A percentile compares a stretch with the other conserved stretches of the same genome.
Conservation (phyloP, 2,797 vertebrate species). For the Hydrolagus colliei region DNA sequence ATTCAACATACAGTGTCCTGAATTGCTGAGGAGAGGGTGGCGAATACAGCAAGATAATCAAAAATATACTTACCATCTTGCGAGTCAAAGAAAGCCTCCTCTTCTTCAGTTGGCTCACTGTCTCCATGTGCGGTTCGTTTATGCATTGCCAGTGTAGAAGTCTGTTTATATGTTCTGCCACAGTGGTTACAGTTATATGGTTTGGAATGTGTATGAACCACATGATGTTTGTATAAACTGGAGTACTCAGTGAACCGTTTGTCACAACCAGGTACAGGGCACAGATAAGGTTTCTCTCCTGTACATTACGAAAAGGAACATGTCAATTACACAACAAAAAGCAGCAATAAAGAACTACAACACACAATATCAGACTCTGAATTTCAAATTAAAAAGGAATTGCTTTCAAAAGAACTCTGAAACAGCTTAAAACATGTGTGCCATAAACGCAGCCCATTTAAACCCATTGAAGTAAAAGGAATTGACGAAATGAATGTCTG, state of each 20-base stretch:
- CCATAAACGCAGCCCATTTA: not conserved
- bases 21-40: no score
- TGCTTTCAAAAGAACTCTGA: not conserved
- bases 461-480: no score
- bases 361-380: not conserved
- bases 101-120: constrained; percentile 94
- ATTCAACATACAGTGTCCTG: no score
- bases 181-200: constrained; percentile 98
- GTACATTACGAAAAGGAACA: constrained; percentile 35
- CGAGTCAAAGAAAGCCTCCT: constrained; percentile 91
- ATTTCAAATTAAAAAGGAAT: not conserved
- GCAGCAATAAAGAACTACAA: not conserved
- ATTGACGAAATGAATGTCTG: not conserved
- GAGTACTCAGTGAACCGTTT: constrained; percentile 98
- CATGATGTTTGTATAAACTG: constrained; percentile 97
- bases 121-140: constrained; percentile 94
- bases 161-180: constrained; percentile 97
- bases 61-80: constrained; percentile 69
- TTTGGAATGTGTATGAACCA: constrained; percentile 96
- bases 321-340: not conserved
- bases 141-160: constrained; percentile 96
- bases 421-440: not conserved
- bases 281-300: constrained; percentile 98
- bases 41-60: not conserved
- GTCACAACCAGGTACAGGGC: constrained; percentile 93